Base-by-base conservation (phyloP, 1,140 invertebrate species). In the Probaryconus sp. region DNA sequence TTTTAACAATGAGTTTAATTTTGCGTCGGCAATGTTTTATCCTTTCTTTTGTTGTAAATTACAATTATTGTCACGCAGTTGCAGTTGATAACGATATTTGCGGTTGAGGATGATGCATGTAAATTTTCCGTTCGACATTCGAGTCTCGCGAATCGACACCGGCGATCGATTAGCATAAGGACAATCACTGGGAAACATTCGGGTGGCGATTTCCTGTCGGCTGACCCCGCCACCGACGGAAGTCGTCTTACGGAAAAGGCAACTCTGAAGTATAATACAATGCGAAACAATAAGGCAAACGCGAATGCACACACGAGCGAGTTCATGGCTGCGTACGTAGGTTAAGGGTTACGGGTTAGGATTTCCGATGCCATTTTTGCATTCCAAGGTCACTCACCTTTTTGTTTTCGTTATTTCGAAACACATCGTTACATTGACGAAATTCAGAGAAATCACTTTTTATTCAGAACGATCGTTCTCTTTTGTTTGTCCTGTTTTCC, bases 181-280 rank as follows among this genome's bases (percentile, higher is more conserved):
- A 83, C 77, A 84, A 83, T 84, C 80, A 81, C 73, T 79, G 79
- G 71, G 78, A 79, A 80, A 78, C 81, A 78, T 83, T 84, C 78
- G 81, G 76, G 67, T 77, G 78, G 71, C 81, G 70, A 68, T 81
- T 83, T 84, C 83, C 83, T 84, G 83, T 55, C 45, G 65, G 42
- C 45, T 83, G 83, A 84, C 83, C 82, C 76, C 77, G 38, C 58
- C 61, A 47, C 43, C 77, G 69, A 72, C 81, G 83, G 83, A 84
- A 81, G 70, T 78, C 64, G 73, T 61, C 75, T 80, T 73, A 77
- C 75, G 77, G 77, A 81, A 83, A 83, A 81, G 80, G 78, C 72
- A 77, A 71, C 76, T 73, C 61, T 63, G 55, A 72, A 80, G 76
- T 81, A 78, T 74, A 77, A 79, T 78, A 74, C 75, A 55, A 76